These are phyloP conservation scores for Lepus oiostolus DNA, from an alignment of 2,797 vertebrate species.

Conservation along the genomic window DNA sequence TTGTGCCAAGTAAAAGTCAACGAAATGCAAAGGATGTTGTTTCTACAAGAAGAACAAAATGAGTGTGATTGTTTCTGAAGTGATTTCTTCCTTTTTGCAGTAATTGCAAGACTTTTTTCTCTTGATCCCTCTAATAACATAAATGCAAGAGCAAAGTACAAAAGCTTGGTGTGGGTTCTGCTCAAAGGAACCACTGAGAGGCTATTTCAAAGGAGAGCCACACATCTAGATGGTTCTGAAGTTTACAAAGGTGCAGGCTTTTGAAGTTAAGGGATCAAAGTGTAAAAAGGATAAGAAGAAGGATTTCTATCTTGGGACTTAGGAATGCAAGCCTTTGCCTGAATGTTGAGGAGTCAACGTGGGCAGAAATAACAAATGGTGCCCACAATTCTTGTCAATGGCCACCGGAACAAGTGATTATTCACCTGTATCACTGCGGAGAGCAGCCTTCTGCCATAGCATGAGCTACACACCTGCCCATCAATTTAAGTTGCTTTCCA, in stretches of 20 bases:
- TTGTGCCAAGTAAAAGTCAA: conserved; percentile 61
- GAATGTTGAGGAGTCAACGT: background rate
- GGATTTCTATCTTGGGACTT: background rate
- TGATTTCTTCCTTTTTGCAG: conserved; percentile 22
- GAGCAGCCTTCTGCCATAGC: background rate
- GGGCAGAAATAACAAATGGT: background rate
- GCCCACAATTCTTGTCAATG: background rate
- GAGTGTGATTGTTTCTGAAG: conserved; percentile 51
- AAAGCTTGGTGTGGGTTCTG: background rate
- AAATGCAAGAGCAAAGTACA: conserved; percentile 18
- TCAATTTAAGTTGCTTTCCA: conserved; percentile 1
- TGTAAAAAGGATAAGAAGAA: conserved; percentile 26
- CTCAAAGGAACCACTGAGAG: conserved; percentile 37
- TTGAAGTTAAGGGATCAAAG: conserved; percentile 6
- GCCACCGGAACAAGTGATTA: background rate
- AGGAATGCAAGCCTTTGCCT: background rate
- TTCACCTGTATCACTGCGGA: background rate
- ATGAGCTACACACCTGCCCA: background rate
- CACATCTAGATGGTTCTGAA: conserved; percentile 13
- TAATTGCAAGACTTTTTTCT: background rate
- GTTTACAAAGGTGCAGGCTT: conserved; percentile 20
- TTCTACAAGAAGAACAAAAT: conserved; percentile 32
- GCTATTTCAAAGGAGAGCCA: conserved; percentile 37
- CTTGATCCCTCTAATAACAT: background rate
- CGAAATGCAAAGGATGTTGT: conserved; percentile 24